Base-by-base conservation (phyloP, 2,113 vertebrate species). In the Ptychochromis oligacanthus region DNA sequence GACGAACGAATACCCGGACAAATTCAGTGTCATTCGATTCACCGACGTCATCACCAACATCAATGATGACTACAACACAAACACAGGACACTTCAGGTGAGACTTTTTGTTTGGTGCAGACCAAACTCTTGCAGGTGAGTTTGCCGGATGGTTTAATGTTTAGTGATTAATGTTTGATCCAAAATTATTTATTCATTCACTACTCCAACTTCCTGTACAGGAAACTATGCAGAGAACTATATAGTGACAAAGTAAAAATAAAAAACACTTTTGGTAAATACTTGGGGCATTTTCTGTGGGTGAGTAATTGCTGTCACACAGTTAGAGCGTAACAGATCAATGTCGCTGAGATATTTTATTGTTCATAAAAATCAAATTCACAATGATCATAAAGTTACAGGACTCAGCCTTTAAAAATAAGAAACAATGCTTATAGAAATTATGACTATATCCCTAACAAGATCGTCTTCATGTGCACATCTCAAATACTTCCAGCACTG, bases 1-100 rank as follows among this genome's bases (percentile, higher is more conserved):
- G 2, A 84, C 79, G 22, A 10, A 40, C 2, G 26, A 60, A 0
- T 34, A 24, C 28, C 92, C 93, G 0, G 34, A 49, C 0, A 88
- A 10, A 78, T 0, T 1, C 82, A 87, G 75, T 14, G 0, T 75
- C 64, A 91, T 94, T 3, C 49, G 26, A 0, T 94, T 94, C 90
- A 84, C 38, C 2, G 67, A 3, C 1, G 57, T 84, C 64, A 90
- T 94, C 84, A 94, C 93, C n/a, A 90, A 94, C 87, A 78, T 93
- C 76, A 57, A 92, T 36, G 0, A 79, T 0, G 91, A 91, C 89
- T 94, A 83, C 61, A 1, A 92, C 83, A 64, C 7, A 0, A 3
- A 0, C 0, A 90, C 85, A 0, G 93, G 93, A 26, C 87, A 0
- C 78, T 94, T 93, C 87, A 90, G 88, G 92, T 92, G 49, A 59